Base-by-base conservation (phyloP, 2,888 invertebrate species). In the Harpalus rubripes region DNA sequence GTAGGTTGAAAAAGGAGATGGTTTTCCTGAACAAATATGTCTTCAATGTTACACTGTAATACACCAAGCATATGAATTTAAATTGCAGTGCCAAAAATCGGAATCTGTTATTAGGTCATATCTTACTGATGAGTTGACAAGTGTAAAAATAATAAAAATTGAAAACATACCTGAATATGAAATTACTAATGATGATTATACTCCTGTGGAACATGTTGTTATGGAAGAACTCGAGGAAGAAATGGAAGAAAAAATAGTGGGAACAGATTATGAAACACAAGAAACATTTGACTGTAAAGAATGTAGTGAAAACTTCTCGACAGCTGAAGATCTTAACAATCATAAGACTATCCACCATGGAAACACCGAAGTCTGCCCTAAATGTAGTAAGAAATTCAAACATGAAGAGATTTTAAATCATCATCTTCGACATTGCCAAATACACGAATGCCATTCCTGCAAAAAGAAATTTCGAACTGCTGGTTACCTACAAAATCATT, bases 21-120 rank as follows among this genome's bases (percentile, higher is more conserved):
- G 90, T 41, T 91, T 91, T 88, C 92, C 92, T 59, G 26, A 87
- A 0, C 92, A 92, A 88, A 87, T 93, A 41, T 93, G 93, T 87
- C 91, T 91, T 87, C 90, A 90, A 52, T 93, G 93, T 86, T 90
- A 89, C 56, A 74, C 89, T 0, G 91, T 90, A 74, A 91, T 92
- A 91, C 91, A 91, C 86, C 85, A 89, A 15, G 90, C 92, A 7
- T 92, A 92, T 87, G 91, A 90, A 85, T 93, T 93, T 87, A 92
- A 92, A 86, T 92, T 92, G 86, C 90, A 90, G 86, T 92, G 92
- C 86, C 89, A 92, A 39, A 89, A 88, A 6, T 91, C 92, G 1
- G 92, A 93, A 85, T 91, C 90, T 85, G 91, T 89, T 91, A 44
- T 91, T 89, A 86, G 90, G 89, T 85, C 92, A 90, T 86, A 68